Conservation (phyloP, 1,140 invertebrate species). For the Drosophila bifasciata region DNA sequence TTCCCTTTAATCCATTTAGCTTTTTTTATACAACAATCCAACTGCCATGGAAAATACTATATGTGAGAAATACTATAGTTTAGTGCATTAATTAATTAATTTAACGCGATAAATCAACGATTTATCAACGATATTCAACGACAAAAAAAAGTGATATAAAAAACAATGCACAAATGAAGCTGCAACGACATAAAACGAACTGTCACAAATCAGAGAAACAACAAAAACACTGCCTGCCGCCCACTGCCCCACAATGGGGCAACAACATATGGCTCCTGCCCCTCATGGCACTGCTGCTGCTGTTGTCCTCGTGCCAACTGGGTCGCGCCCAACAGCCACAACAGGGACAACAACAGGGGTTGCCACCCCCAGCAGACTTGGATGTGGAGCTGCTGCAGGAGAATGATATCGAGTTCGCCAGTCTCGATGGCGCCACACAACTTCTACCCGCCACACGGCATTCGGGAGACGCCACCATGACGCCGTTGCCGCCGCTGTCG, state of each 20-base stretch:
- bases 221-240: constrained; percentile 13
- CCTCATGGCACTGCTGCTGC: constrained; percentile 36
- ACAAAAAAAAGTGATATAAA: constrained; percentile 47
- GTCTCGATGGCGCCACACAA: constrained; percentile 79
- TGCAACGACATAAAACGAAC: constrained; percentile 67
- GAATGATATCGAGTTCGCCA: constrained; percentile 76
- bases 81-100: constrained; percentile 28
- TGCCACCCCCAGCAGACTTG: constrained; percentile 28
- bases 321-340: constrained; percentile 45
- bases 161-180: constrained; percentile 79
- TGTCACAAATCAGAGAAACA: constrained; percentile 43
- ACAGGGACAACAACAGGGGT: constrained; percentile 8
- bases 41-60: constrained; percentile 52
- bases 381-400: constrained; percentile 68
- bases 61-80: constrained; percentile 27
- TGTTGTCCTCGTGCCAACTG: constrained; percentile 67
- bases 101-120: constrained; percentile 26
- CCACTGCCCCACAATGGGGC: constrained; percentile 47
- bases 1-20: constrained; percentile 2
- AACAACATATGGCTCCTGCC: constrained; percentile 60
- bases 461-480: constrained; percentile 61
- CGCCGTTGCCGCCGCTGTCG: constrained; percentile 59
- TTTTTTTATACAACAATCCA: constrained; percentile 39
- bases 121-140: constrained; percentile 43
- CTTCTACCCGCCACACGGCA: constrained; percentile 61